phyloP scores from a whole-genome alignment of 2,888 invertebrate genomes.

The Micoletzkya japonica region DNA sequence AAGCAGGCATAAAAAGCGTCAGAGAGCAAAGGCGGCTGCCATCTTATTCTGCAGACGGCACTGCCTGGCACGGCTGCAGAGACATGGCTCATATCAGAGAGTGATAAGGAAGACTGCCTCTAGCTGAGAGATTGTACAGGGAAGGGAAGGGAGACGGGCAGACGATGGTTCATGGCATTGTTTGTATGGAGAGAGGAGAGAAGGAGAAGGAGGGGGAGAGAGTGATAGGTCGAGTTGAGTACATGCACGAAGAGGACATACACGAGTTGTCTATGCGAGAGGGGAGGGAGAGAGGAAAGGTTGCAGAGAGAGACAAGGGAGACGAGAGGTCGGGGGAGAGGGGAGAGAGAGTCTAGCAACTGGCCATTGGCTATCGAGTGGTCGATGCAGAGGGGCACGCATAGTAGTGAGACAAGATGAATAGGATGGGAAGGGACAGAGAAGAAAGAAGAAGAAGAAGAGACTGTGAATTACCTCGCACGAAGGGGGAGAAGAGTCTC shows the following conservation, averaged over 20 bases:
- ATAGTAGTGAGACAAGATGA: background rate
- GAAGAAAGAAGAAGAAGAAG: background rate
- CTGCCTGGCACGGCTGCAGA: too few species aligned
- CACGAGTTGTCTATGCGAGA: background rate
- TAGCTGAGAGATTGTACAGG: background rate
- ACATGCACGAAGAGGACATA: background rate
- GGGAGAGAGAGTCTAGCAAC: background rate
- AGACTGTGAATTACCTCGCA: too few species aligned
- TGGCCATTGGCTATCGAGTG: background rate
- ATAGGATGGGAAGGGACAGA: background rate
- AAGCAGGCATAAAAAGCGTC: background rate
- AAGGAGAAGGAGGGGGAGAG: background rate
- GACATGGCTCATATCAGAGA: background rate
- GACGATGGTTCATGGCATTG: conserved; percentile 4
- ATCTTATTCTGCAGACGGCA: too few species aligned
- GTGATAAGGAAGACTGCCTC: background rate
- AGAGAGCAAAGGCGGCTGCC: background rate
- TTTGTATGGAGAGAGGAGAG: background rate
- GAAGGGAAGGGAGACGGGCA: conserved; percentile 3
- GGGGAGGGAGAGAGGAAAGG: background rate
- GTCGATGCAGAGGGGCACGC: background rate
- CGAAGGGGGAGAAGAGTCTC: too few species aligned
- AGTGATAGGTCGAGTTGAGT: background rate
- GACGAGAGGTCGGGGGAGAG: background rate
- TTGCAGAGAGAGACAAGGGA: background rate